Percentiles rank a stretch among this genome's conserved stretches.
phyloP scores from a whole-genome alignment of 1,140 invertebrate genomes.

The Camponotus floridanus region DNA sequence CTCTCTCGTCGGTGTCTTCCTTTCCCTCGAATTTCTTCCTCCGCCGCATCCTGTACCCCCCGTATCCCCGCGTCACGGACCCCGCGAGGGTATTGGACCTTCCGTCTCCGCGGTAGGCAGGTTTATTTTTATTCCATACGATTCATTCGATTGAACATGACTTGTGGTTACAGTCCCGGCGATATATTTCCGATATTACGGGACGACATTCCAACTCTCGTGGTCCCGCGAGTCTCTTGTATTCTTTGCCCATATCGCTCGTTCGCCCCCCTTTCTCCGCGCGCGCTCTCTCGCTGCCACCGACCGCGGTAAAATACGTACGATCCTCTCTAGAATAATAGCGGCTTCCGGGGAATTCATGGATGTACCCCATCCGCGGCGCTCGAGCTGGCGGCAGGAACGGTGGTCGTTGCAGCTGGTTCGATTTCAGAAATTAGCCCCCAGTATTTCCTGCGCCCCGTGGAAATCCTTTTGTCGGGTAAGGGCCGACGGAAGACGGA shows the following conservation, averaged over 20 bases:
- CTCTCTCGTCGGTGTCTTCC: slow-evolving; percentile 36
- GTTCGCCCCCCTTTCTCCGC: slow-evolving; percentile 26
- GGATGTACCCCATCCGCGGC: slow-evolving; percentile 21
- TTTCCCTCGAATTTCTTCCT: slow-evolving; percentile 56
- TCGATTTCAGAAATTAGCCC: slow-evolving; percentile 58
- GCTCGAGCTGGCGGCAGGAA: neutral
- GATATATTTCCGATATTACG: slow-evolving; percentile 84
- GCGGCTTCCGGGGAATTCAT: slow-evolving; percentile 58
- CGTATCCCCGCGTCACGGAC: neutral
- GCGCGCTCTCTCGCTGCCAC: neutral
- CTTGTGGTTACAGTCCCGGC: slow-evolving; percentile 81
- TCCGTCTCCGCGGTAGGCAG: slow-evolving; percentile 74
- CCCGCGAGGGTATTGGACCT: slow-evolving; percentile 63
- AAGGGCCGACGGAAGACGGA: neutral
- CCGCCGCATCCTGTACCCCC: neutral
- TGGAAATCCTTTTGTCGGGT: slow-evolving; percentile 20
- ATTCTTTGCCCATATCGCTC: slow-evolving; percentile 75
- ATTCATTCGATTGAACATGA: slow-evolving; percentile 84
- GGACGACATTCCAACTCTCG: slow-evolving; percentile 78
- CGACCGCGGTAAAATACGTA: slow-evolving; percentile 68
- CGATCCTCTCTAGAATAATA: slow-evolving; percentile 71
- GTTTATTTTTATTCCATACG: slow-evolving; percentile 84
- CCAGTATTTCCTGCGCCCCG: slow-evolving; percentile 29
- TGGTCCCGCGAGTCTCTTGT: slow-evolving; percentile 75
- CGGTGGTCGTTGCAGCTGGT: slow-evolving; percentile 7